These are phyloP conservation scores for Andrena chrysosceles DNA, from an alignment of 2,888 invertebrate species.

Conservation along the genomic window DNA sequence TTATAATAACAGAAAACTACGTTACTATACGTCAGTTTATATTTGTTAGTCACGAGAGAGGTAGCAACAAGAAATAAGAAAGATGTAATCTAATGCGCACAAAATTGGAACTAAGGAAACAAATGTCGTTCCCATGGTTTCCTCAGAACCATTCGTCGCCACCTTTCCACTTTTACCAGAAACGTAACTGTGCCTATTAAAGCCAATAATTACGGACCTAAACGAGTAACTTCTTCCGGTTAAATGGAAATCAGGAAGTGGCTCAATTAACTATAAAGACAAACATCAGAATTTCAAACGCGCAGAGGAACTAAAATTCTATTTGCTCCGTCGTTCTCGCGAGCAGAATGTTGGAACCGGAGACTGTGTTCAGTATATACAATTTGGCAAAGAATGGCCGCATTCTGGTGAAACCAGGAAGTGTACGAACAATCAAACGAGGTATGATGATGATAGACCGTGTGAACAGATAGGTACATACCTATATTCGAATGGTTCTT, in stretches of 20 bases:
- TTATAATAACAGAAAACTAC: too few species aligned
- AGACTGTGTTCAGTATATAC: background rate
- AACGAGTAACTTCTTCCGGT: background rate
- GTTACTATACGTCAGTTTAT: too few species aligned
- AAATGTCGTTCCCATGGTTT: background rate
- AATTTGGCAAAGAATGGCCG: constrained; percentile 20
- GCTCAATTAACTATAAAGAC: background rate
- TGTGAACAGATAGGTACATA: background rate
- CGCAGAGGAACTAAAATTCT: background rate
- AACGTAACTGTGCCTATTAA: background rate
- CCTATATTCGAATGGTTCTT: constrained; percentile 11
- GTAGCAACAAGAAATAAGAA: too few species aligned
- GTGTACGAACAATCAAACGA: constrained; percentile 23
- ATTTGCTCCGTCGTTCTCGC: background rate
- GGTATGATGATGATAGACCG: constrained; percentile 19
- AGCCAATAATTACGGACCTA: background rate
- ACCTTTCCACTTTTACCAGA: background rate
- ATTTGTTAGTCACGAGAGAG: too few species aligned
- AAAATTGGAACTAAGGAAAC: background rate
- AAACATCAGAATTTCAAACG: background rate
- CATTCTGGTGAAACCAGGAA: constrained; percentile 49
- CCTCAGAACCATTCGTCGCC: background rate
- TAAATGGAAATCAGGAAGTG: background rate
- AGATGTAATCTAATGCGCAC: too few species aligned
- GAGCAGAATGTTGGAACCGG: background rate